Evolutionary conservation across 2,888 invertebrate species (phyloP).

Genomic region (Brachyptera risi): DNA sequence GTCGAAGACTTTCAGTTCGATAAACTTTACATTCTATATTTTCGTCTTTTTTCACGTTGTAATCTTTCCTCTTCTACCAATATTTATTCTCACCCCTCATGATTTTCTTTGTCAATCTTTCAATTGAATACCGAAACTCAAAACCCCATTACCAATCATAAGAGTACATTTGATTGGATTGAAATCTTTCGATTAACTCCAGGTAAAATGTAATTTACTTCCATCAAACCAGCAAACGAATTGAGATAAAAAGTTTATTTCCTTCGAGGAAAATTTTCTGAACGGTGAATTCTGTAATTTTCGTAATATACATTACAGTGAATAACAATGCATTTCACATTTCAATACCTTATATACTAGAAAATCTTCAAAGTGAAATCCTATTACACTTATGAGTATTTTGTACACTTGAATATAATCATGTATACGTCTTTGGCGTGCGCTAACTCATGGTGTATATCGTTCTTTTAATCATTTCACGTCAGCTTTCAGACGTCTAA

Average conservation of each 20-base stretch:
- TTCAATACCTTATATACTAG: too few relatives aligned
- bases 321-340: slow-evolving; percentile 7
- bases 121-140: slow-evolving; percentile 7
- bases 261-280: background rate
- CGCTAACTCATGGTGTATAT: slow-evolving; percentile 16
- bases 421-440: too few relatives aligned
- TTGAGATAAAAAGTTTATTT: background rate
- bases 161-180: slow-evolving; percentile 15
- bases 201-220: slow-evolving; percentile 3
- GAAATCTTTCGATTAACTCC: slow-evolving; percentile 2
- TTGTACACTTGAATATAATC: background rate
- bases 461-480: slow-evolving; percentile 6
- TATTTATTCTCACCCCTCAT: slow-evolving; percentile 6
- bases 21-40: background rate
- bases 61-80: slow-evolving; percentile 9
- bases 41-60: background rate
- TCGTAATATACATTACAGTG: slow-evolving; percentile 1
- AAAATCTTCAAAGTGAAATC: slow-evolving; percentile 4
- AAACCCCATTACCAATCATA: slow-evolving; percentile 10
- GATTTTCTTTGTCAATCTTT: slow-evolving; percentile 9
- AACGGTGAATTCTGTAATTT: background rate
- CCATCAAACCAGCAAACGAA: background rate
- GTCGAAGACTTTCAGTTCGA: slow-evolving; percentile 1
- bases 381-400: slow-evolving; percentile 9
- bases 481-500: background rate